These are phyloP conservation scores for Drosophila cardini DNA, from an alignment of 1,140 invertebrate genomes.

Conservation along the genomic window DNA sequence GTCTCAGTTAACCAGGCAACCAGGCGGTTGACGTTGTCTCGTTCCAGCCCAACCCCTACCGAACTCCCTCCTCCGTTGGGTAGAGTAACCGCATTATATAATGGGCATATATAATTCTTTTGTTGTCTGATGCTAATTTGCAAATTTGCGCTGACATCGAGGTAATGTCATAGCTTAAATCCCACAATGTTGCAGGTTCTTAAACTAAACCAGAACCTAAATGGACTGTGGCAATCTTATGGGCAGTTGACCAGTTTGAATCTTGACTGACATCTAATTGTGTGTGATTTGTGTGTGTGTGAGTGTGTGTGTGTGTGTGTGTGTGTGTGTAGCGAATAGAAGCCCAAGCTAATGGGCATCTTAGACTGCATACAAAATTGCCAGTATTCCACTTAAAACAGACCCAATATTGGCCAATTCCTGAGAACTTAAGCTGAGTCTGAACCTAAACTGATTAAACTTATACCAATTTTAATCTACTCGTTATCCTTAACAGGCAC, in stretches of 20 bases:
- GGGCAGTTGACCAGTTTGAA: conserved; percentile 47
- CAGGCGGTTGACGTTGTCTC: conserved; percentile 50
- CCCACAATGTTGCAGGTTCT: neutral
- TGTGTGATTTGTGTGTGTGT: conserved; percentile 36
- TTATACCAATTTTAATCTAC: too few species aligned
- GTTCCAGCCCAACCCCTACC: too few species aligned
- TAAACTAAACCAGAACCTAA: neutral
- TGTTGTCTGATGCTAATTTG: conserved; percentile 77
- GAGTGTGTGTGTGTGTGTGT: conserved; percentile 27
- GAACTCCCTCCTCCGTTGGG: neutral
- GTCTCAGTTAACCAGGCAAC: conserved; percentile 11
- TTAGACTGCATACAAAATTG: conserved; percentile 21
- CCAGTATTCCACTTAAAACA: conserved; percentile 24
- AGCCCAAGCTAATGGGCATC: conserved; percentile 42
- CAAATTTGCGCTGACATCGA: conserved; percentile 69
- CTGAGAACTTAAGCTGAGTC: neutral
- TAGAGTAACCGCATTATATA: conserved; percentile 56
- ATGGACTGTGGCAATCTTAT: neutral
- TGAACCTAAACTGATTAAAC: neutral
- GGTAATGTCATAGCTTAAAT: conserved; percentile 65
- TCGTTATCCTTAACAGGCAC: too few species aligned
- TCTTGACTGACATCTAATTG: conserved; percentile 68
- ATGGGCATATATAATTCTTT: conserved; percentile 75
- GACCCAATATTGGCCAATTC: conserved; percentile 4
- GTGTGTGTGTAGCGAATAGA: conserved; percentile 34